These are phyloP conservation scores for Coccyzus lansbergi DNA, from an alignment of 2,797 vertebrate species.

Conservation along the genomic window DNA sequence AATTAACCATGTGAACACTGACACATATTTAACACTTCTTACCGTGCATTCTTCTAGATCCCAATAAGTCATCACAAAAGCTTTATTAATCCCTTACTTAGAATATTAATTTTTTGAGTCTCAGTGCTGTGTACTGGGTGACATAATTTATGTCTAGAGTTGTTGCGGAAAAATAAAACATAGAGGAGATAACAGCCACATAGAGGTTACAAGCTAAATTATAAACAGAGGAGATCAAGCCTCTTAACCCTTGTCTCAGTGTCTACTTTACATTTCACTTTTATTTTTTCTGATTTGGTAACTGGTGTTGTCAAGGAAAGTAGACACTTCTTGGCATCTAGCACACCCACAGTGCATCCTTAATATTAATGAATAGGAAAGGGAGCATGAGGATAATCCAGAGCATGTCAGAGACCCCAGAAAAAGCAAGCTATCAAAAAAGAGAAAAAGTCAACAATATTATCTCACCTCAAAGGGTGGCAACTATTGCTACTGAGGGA, in stretches of 20 bases:
- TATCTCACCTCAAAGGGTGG: background rate
- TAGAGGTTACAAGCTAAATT: background rate
- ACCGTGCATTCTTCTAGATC: background rate
- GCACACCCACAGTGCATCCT: background rate
- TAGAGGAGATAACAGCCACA: background rate
- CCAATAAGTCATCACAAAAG: background rate
- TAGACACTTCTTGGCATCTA: background rate
- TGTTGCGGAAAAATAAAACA: background rate
- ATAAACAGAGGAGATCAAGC: background rate
- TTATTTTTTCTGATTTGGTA: background rate
- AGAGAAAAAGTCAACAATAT: background rate
- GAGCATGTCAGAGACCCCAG: background rate
- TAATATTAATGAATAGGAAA: background rate
- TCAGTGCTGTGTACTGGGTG: background rate
- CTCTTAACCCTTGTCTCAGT: background rate
- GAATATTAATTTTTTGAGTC: background rate
- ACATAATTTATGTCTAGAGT: background rate
- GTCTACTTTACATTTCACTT: background rate
- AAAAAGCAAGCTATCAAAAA: background rate
- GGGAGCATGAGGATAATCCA: background rate
- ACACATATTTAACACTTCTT: background rate
- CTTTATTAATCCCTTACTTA: background rate
- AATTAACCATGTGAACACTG: rapidly evolving
- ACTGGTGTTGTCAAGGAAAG: constrained; percentile 12
- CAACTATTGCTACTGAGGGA: background rate